A percentile compares a stretch with the other conserved stretches of the same genome.
These are phyloP conservation scores for Zaprionus ghesquierei DNA, from an alignment of 1,140 invertebrate genomes.

Conservation along the genomic window DNA sequence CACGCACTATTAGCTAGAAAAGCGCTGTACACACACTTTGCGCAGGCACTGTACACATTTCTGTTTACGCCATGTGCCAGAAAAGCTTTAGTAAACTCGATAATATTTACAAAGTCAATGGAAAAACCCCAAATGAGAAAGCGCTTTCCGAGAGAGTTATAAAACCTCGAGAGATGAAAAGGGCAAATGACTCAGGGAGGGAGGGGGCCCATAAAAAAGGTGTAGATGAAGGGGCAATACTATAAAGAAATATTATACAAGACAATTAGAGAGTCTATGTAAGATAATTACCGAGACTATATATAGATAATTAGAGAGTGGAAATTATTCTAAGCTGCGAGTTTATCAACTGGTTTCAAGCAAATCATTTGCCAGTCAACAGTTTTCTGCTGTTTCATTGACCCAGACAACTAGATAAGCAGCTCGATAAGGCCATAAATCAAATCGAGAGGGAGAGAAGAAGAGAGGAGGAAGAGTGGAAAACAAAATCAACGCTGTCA, in stretches of 20 bases:
- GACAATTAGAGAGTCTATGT: background rate
- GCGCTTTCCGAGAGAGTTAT: background rate
- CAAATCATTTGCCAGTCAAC: background rate
- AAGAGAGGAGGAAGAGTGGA: background rate
- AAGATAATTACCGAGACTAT: background rate
- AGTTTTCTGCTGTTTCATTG: conserved; percentile 3
- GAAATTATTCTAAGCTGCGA: background rate
- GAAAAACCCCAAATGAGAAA: conserved; percentile 6
- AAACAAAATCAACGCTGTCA: background rate
- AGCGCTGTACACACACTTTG: conserved; percentile 7
- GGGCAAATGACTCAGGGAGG: background rate
- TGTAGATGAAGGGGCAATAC: background rate
- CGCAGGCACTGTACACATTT: background rate
- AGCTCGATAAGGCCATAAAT: background rate
- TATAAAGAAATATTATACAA: background rate
- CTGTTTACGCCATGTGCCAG: background rate
- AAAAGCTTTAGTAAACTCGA: background rate
- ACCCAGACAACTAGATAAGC: conserved; percentile 6
- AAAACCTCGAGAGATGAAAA: background rate
- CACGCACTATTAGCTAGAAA: conserved; percentile 56
- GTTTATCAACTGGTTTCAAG: background rate
- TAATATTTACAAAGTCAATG: conserved; percentile 4
- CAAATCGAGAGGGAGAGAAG: background rate
- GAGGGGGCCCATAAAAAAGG: background rate
- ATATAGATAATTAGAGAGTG: background rate